A percentile compares a stretch with the other conserved stretches of the same genome.
Conservation (phyloP, 2,888 invertebrate species). For the Ceraclea dissimilis region DNA sequence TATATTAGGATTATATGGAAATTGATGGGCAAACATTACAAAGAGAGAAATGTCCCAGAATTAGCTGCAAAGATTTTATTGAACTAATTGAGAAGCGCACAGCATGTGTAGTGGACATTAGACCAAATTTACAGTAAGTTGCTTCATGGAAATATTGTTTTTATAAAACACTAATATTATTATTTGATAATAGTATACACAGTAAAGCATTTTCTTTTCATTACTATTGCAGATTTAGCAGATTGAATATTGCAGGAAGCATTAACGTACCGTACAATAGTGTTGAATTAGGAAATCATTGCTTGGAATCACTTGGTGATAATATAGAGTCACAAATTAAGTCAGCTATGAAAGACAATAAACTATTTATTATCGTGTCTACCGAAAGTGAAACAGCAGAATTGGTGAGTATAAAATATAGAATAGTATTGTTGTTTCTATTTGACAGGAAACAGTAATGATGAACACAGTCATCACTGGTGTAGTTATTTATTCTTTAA, state of each 20-base stretch:
- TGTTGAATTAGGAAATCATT: conserved; percentile 61
- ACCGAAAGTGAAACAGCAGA: conserved; percentile 70
- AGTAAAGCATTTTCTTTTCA: too few relatives aligned
- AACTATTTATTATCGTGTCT: conserved; percentile 70
- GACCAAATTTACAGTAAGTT: conserved; percentile 44
- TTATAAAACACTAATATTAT: background rate
- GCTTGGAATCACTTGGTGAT: conserved; percentile 62
- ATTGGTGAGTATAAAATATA: conserved; percentile 51
- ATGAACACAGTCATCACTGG: too few relatives aligned
- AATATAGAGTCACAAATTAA: conserved; percentile 51
- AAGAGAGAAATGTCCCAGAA: conserved; percentile 70
- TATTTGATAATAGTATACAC: too few relatives aligned
- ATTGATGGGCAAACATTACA: conserved; percentile 63
- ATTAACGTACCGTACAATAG: conserved; percentile 84
- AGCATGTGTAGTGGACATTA: conserved; percentile 47
- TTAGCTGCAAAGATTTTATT: conserved; percentile 79
- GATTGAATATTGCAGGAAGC: conserved; percentile 72
- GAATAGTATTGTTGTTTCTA: too few relatives aligned
- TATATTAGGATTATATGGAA: conserved; percentile 66
- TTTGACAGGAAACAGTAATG: too few relatives aligned
- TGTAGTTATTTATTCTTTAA: too few relatives aligned
- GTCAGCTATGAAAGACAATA: conserved; percentile 54
- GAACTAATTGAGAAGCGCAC: conserved; percentile 57
- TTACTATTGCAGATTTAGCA: conserved; percentile 54
- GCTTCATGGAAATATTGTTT: background rate